phyloP scores from a whole-genome alignment of 2,797 vertebrate genomes.

The Leuciscus waleckii region DNA sequence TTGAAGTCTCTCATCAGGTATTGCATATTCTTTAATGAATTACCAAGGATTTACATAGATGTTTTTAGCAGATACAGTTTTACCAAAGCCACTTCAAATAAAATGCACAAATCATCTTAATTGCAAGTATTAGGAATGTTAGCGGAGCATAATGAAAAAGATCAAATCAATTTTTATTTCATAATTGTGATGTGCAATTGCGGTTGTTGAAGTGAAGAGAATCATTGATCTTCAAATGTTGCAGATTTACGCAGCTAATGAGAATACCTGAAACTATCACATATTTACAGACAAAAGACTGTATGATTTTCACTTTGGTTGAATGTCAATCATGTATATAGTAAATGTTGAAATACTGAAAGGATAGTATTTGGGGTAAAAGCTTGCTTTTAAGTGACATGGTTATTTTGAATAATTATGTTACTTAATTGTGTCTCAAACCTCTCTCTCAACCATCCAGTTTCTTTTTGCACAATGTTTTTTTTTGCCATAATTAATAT shows the following conservation, averaged over 20 bases:
- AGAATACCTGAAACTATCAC: background rate
- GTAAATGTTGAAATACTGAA: background rate
- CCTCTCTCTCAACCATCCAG: background rate
- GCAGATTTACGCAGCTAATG: background rate
- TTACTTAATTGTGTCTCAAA: constrained; percentile 10
- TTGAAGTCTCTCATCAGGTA: constrained; percentile 22
- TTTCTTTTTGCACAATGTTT: background rate
- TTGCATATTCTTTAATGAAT: constrained; percentile 24
- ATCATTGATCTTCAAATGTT: constrained; percentile 12
- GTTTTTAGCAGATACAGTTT: constrained; percentile 33
- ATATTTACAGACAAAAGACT: constrained; percentile 23
- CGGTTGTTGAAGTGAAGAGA: constrained; percentile 8
- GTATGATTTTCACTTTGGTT: background rate
- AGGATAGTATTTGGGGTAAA: background rate
- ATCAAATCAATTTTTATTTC: constrained; percentile 20
- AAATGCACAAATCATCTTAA: constrained; percentile 19
- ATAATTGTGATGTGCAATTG: constrained; percentile 12
- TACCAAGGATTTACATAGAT: constrained; percentile 24
- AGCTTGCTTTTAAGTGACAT: background rate
- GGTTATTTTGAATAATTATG: background rate
- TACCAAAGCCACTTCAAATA: constrained; percentile 18
- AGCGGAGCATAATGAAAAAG: constrained; percentile 16
- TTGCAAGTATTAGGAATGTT: constrained; percentile 21
- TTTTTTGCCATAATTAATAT: background rate
- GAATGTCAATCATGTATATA: constrained; percentile 12